Evolutionary conservation across 2,113 vertebrate genomes (phyloP).

Genomic region (Centropus bengalensis): DNA sequence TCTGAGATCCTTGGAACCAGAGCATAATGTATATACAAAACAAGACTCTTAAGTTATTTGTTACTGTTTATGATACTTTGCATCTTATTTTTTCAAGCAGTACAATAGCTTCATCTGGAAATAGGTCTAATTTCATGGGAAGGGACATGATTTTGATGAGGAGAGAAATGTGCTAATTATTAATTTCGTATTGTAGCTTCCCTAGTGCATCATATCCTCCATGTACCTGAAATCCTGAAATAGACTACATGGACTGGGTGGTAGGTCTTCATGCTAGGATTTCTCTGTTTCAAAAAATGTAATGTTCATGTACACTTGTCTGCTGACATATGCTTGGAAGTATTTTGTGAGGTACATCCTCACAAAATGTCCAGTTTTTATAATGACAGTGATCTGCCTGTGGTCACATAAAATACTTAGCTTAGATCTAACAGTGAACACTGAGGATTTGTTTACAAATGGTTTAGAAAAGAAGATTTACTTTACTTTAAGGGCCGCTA

Average conservation of each 20-base stretch:
- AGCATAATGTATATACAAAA: slow-evolving; percentile 27
- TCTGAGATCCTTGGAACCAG: background rate
- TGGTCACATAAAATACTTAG: slow-evolving; percentile 28
- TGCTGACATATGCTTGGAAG: background rate
- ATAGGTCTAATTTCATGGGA: background rate
- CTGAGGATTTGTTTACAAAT: background rate
- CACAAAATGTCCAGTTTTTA: background rate
- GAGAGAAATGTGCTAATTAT: background rate
- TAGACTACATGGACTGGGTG: background rate
- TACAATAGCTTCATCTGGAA: background rate
- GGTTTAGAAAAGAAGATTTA: slow-evolving; percentile 34
- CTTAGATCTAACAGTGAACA: slow-evolving; percentile 32
- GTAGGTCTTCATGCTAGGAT: background rate
- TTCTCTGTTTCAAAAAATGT: background rate
- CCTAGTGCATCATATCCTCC: background rate
- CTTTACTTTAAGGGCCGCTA: slow-evolving; percentile 32
- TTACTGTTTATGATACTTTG: background rate
- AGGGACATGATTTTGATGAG: background rate
- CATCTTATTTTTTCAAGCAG: background rate
- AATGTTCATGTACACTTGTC: background rate
- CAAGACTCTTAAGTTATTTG: background rate
- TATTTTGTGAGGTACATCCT: background rate
- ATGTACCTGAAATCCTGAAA: background rate
- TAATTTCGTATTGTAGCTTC: background rate
- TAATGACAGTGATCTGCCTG: background rate